Evolutionary conservation across 2,888 invertebrate species (phyloP).

Genomic region (Limnephilus marmoratus): DNA sequence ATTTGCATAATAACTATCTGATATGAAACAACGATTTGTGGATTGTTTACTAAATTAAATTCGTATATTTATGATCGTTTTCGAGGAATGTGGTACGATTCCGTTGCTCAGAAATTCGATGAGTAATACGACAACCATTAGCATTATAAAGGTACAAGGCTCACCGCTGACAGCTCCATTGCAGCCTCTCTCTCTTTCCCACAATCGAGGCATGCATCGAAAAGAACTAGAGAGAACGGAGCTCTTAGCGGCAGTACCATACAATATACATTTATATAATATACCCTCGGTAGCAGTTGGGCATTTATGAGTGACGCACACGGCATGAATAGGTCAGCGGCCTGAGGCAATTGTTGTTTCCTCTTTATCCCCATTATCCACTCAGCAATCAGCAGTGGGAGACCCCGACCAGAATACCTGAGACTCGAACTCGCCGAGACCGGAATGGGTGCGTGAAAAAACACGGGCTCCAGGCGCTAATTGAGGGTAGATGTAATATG

Average conservation of each 20-base stretch:
- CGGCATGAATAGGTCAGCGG: slow-evolving; percentile 23
- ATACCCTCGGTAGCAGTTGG: not conserved
- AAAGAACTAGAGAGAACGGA: not conserved
- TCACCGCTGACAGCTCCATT: not conserved
- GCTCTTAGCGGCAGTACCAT: not conserved
- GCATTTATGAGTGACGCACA: slow-evolving; percentile 10
- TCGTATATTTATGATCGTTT: not conserved
- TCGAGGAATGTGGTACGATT: not conserved
- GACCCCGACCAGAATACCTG: slow-evolving; percentile 14
- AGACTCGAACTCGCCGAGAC: not conserved
- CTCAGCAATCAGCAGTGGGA: slow-evolving; percentile 16
- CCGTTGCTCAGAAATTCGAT: not conserved
- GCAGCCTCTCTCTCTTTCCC: not conserved
- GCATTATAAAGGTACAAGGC: not conserved
- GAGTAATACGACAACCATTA: not conserved
- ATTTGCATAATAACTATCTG: not conserved
- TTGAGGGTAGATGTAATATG: not conserved
- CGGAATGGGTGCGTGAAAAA: not conserved
- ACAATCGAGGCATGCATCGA: not conserved
- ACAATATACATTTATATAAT: not conserved
- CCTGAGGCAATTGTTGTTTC: slow-evolving; percentile 23
- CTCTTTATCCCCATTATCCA: not conserved
- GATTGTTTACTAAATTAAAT: not conserved
- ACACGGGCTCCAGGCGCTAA: not conserved
- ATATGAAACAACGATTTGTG: not conserved